phyloP scores from a whole-genome alignment of 2,888 invertebrate species.

The Amphiduros pacificus region DNA sequence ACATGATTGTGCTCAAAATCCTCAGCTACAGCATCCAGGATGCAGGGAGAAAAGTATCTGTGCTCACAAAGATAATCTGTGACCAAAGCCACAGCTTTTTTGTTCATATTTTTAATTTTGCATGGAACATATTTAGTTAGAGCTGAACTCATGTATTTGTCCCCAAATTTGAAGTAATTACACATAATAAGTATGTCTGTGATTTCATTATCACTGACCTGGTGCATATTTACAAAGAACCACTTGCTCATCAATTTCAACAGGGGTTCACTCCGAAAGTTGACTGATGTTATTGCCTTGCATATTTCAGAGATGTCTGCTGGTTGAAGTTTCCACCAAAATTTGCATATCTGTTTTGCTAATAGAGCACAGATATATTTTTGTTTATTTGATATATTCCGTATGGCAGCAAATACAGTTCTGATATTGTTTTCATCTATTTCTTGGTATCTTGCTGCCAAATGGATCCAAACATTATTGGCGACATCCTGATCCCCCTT shows the following conservation, averaged over 20 bases:
- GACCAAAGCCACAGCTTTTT: slow-evolving; percentile 67
- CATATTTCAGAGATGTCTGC: slow-evolving; percentile 47
- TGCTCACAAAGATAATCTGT: slow-evolving; percentile 69
- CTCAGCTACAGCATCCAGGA: slow-evolving; percentile 67
- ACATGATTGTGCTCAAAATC: slow-evolving; percentile 64
- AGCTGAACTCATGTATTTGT: too few relatives aligned
- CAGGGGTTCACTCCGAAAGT: slow-evolving; percentile 42
- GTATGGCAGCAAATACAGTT: slow-evolving; percentile 65
- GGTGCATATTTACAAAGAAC: slow-evolving; percentile 68
- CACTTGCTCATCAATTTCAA: slow-evolving; percentile 63
- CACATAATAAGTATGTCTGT: too few relatives aligned
- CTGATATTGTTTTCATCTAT: slow-evolving; percentile 67
- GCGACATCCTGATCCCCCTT: slow-evolving; percentile 62
- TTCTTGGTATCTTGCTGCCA: slow-evolving; percentile 65
- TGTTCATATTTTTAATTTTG: slow-evolving; percentile 35
- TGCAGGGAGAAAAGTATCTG: slow-evolving; percentile 65
- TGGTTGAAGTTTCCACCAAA: slow-evolving; percentile 64
- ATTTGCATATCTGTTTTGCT: slow-evolving; percentile 65
- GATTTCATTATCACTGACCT: slow-evolving; percentile 65
- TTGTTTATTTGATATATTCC: slow-evolving; percentile 61
- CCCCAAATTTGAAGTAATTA: too few relatives aligned
- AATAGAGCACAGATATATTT: slow-evolving; percentile 66
- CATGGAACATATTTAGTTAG: neutral
- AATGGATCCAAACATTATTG: slow-evolving; percentile 72
- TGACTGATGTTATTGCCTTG: slow-evolving; percentile 26